Percentiles rank a stretch among this genome's conserved stretches.
phyloP scores from a whole-genome alignment of 2,888 invertebrate genomes.

The Rhamphomyia laevipes region DNA sequence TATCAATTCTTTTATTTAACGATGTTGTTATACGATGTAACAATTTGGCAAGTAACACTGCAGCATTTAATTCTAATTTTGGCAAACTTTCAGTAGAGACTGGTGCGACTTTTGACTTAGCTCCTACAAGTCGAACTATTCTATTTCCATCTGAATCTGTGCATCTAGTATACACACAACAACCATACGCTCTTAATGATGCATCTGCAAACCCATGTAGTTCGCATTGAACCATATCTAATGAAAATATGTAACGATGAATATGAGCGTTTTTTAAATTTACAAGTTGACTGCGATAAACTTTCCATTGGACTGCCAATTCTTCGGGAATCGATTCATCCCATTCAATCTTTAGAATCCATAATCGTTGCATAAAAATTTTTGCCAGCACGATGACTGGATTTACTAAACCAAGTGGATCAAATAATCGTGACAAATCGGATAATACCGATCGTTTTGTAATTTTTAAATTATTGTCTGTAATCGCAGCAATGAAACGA shows the following conservation, averaged over 20 bases:
- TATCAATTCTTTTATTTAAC: neutral
- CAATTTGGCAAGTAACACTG: neutral
- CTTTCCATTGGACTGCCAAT: neutral
- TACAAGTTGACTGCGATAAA: neutral
- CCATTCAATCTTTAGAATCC: constrained; percentile 10
- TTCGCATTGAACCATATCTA: neutral
- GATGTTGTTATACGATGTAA: neutral
- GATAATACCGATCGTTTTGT: too few species aligned
- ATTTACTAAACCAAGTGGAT: too few species aligned
- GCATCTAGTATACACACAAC: constrained; percentile 7
- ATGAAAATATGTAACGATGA: too few species aligned
- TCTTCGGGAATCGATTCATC: neutral
- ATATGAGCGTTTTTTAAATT: too few species aligned
- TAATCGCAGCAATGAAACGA: too few species aligned
- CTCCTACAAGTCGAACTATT: neutral
- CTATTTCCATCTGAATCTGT: neutral
- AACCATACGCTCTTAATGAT: constrained; percentile 12
- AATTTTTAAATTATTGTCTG: too few species aligned
- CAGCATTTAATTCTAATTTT: constrained; percentile 6
- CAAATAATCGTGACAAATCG: too few species aligned
- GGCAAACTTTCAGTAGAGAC: constrained; percentile 4
- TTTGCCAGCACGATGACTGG: constrained; percentile 12
- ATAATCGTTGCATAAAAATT: constrained; percentile 11
- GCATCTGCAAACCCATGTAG: constrained; percentile 12
- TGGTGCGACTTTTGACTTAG: constrained; percentile 8